These are phyloP conservation scores for Drosophila santomea DNA, from an alignment of 1,140 invertebrate genomes.

Conservation along the genomic window DNA sequence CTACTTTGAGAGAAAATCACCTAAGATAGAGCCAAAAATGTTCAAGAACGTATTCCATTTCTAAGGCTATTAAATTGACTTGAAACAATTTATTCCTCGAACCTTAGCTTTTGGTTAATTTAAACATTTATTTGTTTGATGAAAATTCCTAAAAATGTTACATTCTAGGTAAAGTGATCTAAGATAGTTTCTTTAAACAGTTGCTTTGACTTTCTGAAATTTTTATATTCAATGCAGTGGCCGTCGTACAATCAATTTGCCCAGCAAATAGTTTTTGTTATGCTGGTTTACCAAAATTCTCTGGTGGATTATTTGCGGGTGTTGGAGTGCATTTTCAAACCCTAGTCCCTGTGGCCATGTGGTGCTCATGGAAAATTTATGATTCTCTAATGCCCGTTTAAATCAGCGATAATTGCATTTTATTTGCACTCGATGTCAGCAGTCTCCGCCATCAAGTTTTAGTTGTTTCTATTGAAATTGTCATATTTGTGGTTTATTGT, in stretches of 20 bases:
- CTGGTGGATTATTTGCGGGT: slow-evolving; percentile 35
- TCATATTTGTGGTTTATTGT: slow-evolving; percentile 65
- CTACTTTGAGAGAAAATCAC: not conserved
- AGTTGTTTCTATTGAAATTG: slow-evolving; percentile 25
- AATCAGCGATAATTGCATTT: slow-evolving; percentile 67
- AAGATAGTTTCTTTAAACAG: not conserved
- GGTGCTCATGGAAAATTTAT: slow-evolving; percentile 47
- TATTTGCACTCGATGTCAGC: slow-evolving; percentile 46
- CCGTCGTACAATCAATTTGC: slow-evolving; percentile 27
- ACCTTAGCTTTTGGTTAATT: too few species aligned
- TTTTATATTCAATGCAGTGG: not conserved
- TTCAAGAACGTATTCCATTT: not conserved
- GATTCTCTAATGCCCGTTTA: slow-evolving; percentile 61
- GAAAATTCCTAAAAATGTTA: not conserved
- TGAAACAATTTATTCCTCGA: too few species aligned
- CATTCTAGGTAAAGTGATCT: not conserved
- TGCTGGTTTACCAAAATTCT: slow-evolving; percentile 57
- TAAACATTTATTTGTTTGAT: too few species aligned
- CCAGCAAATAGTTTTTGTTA: slow-evolving; percentile 65
- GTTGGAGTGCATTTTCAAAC: slow-evolving; percentile 21
- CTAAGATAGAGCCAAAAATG: not conserved
- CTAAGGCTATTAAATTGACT: too few species aligned
- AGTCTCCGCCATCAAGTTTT: slow-evolving; percentile 11
- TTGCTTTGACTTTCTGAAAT: not conserved
- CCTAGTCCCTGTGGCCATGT: slow-evolving; percentile 8